Evolutionary conservation across 1,140 invertebrate species (phyloP).

Genomic region (Archivesica marissinica): DNA sequence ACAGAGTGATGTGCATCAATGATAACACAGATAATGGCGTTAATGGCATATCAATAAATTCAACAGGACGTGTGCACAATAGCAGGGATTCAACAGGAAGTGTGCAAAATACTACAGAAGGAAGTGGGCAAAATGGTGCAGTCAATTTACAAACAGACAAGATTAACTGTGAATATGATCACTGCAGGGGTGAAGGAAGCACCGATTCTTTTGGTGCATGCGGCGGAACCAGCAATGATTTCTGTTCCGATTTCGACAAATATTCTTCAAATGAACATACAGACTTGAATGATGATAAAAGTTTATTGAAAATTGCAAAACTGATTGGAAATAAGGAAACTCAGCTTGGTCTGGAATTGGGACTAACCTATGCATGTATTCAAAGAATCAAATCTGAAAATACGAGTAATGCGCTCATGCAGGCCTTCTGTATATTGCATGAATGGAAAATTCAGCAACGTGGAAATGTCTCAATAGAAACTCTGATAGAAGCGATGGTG

Average conservation of each 20-base stretch:
- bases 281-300: slow-evolving; percentile 31
- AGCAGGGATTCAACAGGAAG: background rate
- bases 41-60: background rate
- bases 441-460: slow-evolving; percentile 30
- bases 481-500: slow-evolving; percentile 39
- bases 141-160: background rate
- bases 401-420: slow-evolving; percentile 4
- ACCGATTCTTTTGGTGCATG: background rate
- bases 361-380: slow-evolving; percentile 7
- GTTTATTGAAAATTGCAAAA: slow-evolving; percentile 14
- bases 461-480: background rate
- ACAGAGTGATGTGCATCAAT: no score
- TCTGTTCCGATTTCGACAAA: background rate
- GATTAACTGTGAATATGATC: background rate
- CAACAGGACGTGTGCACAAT: background rate
- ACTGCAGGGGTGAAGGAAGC: background rate
- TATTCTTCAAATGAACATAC: background rate
- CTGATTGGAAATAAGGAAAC: slow-evolving; percentile 40
- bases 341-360: slow-evolving; percentile 40
- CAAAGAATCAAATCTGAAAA: slow-evolving; percentile 18
- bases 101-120: background rate
- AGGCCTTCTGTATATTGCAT: slow-evolving; percentile 26
- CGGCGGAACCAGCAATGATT: background rate
- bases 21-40: background rate
- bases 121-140: background rate